These are phyloP conservation scores for Alitta virens DNA, from an alignment of 2,888 invertebrate genomes.

Conservation along the genomic window DNA sequence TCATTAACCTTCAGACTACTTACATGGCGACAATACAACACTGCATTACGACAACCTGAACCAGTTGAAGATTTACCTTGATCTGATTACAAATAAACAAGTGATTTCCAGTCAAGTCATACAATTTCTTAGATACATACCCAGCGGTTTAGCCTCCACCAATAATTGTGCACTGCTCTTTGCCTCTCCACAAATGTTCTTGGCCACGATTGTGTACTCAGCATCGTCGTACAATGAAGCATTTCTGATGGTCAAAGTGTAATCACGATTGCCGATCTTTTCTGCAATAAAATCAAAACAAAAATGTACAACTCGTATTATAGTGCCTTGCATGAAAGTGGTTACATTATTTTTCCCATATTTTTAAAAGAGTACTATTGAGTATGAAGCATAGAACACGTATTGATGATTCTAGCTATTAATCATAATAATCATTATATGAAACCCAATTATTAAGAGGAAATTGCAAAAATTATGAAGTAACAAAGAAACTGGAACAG, in stretches of 20 bases:
- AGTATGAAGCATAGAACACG: not conserved
- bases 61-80: no score
- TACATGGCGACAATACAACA: no score
- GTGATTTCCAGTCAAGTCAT: no score
- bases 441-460: no score
- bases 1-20: no score
- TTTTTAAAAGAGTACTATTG: not conserved
- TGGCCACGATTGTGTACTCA: slow-evolving; percentile 48
- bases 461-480: no score
- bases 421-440: no score
- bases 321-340: not conserved
- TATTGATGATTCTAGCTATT: not conserved
- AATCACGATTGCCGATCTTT: slow-evolving; percentile 52
- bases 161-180: slow-evolving; percentile 45
- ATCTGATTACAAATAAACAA: no score
- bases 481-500: no score
- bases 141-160: slow-evolving; percentile 37
- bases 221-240: slow-evolving; percentile 53
- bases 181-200: slow-evolving; percentile 46
- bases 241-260: slow-evolving; percentile 44
- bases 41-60: no score
- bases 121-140: no score
- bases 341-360: not conserved
- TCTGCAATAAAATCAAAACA: no score
- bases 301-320: not conserved